Conservation (phyloP, 2,113 vertebrate species). For the Collichthys lucidus region DNA sequence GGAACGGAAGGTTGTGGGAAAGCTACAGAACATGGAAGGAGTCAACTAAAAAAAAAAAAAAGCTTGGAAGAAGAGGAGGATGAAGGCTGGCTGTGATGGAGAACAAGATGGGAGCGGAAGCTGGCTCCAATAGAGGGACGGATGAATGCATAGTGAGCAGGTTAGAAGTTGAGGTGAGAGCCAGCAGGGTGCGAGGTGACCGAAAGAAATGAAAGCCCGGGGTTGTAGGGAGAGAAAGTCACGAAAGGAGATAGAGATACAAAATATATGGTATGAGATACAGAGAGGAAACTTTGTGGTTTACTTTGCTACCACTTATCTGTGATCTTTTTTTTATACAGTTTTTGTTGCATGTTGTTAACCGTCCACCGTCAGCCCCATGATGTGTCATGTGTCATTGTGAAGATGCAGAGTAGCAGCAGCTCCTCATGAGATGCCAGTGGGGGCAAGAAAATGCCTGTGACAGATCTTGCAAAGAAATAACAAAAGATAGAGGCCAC, state of each 20-base stretch:
- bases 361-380: no score
- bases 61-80: slow-evolving; percentile 20
- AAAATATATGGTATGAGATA: slow-evolving; percentile 7
- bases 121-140: slow-evolving; percentile 42
- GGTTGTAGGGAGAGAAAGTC: slow-evolving; percentile 43
- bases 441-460: no score
- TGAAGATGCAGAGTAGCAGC: no score
- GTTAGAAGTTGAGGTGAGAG: slow-evolving; percentile 69
- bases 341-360: no score
- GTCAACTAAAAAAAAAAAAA: slow-evolving; percentile 9
- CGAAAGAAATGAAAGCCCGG: slow-evolving; percentile 64
- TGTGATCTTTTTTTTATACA: no score
- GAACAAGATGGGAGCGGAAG: slow-evolving; percentile 33
- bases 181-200: slow-evolving; percentile 63
- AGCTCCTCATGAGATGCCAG: no score
- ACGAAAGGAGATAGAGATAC: not conserved
- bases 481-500: no score
- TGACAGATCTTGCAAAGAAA: no score
- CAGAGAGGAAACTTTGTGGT: slow-evolving; percentile 10
- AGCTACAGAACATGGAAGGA: slow-evolving; percentile 21
- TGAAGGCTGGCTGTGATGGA: slow-evolving; percentile 21
- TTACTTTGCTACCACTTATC: no score
- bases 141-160: slow-evolving; percentile 55
- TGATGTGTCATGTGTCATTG: no score
- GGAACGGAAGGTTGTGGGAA: slow-evolving; percentile 13